A percentile compares a stretch with the other conserved stretches of the same genome.
Evolutionary conservation across 1,140 invertebrate species (phyloP).

Genomic region (Caenorhabditis elegans): DNA sequence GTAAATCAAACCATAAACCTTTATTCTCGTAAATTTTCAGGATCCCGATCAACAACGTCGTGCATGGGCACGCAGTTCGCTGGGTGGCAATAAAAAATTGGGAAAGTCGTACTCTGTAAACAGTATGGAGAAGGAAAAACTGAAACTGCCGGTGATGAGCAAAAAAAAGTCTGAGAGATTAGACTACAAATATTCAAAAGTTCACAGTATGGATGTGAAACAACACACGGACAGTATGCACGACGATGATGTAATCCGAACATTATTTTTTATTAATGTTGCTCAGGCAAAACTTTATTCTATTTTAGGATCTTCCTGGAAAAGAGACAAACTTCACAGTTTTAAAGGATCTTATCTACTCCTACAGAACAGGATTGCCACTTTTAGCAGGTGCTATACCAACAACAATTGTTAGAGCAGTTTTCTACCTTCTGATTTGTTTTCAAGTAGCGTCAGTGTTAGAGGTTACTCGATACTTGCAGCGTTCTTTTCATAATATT

Average conservation of each 20-base stretch:
- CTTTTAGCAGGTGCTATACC: constrained; percentile 15
- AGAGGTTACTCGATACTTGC: constrained; percentile 28
- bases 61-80: constrained; percentile 60
- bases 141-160: constrained; percentile 58
- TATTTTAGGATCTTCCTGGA: constrained; percentile 17
- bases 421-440: constrained; percentile 38
- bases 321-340: constrained; percentile 13
- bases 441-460: constrained; percentile 38
- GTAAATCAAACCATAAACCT: neutral
- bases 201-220: constrained; percentile 10
- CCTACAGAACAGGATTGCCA: neutral
- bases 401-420: constrained; percentile 28
- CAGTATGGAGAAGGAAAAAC: constrained; percentile 56
- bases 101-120: constrained; percentile 60
- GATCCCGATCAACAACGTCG: constrained; percentile 44
- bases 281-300: neutral
- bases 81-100: constrained; percentile 55
- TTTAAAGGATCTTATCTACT: constrained; percentile 13
- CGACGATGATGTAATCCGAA: neutral
- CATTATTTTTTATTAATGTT: too few relatives aligned
- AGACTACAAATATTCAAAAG: constrained; percentile 36
- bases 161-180: constrained; percentile 40
- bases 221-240: neutral
- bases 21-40: neutral
- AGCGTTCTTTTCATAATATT: neutral